These are phyloP conservation scores for Brenthis hecate DNA, from an alignment of 2,888 invertebrate genomes.

Conservation along the genomic window DNA sequence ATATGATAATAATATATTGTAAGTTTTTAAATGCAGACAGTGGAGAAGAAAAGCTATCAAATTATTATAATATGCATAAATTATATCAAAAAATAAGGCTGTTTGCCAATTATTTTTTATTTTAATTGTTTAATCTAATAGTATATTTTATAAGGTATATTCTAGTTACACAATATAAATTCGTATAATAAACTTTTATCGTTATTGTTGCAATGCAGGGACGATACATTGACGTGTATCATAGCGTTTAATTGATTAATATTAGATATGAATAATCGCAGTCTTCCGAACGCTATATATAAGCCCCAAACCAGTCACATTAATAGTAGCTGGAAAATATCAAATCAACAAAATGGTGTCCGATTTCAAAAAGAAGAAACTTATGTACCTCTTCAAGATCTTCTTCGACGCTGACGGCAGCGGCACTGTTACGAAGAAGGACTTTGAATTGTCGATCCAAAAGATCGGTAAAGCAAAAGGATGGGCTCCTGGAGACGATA, in stretches of 20 bases:
- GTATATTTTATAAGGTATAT: neutral
- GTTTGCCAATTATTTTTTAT: too few species aligned
- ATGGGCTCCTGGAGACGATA: constrained; percentile 87
- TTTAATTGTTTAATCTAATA: too few species aligned
- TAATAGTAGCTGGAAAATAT: constrained; percentile 29
- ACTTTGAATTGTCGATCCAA: constrained; percentile 92
- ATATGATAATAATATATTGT: too few species aligned
- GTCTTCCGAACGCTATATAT: constrained; percentile 28
- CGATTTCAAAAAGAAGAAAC: constrained; percentile 94
- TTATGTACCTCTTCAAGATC: constrained; percentile 91
- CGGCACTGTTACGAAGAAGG: constrained; percentile 92
- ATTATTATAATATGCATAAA: too few species aligned
- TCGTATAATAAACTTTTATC: constrained; percentile 3
- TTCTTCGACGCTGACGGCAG: constrained; percentile 95
- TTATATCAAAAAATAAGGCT: too few species aligned
- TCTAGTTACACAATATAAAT: neutral
- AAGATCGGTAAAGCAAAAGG: constrained; percentile 90
- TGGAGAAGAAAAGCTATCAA: too few species aligned
- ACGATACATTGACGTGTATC: constrained; percentile 25
- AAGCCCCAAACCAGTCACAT: constrained; percentile 4
- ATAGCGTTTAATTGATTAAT: constrained; percentile 31
- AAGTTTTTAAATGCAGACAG: too few species aligned
- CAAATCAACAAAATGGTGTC: constrained; percentile 82
- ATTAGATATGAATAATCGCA: constrained; percentile 32
- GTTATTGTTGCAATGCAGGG: neutral